Base-by-base conservation (phyloP, 2,113 vertebrate genomes). In the Galemys pyrenaicus region DNA sequence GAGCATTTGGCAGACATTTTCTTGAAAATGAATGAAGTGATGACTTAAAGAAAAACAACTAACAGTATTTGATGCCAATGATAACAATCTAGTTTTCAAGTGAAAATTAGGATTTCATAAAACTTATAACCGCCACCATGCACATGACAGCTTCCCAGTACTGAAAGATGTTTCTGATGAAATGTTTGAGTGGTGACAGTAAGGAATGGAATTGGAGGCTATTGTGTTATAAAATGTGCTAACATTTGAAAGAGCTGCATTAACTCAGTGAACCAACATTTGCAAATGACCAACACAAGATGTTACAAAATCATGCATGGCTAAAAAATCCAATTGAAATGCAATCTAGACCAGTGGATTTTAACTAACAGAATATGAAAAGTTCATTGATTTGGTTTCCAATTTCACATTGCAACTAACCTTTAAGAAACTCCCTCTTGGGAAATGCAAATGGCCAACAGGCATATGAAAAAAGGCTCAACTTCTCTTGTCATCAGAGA, bases 341-440 rank as follows among this genome's bases (percentile, higher is more conserved):
- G 13, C 39, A 79, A 77, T 24, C 10, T n/a, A 68, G 30, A 70
- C 67, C 58, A 86, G 6, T 41, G 74, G 64, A 73, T 64, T 90
- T 92, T 81, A 67, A 54, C 26, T 54, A 91, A 93, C 9, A n/a
- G 62, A 79, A 51, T 32, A 79, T 39, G 79, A 92, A 92, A 94
- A 92, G 92, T 86, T 94, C 82, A 89, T 32, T 95, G 88, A 95
- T 81, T 91, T 60, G 1, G 67, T 96, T 92, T 96, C 56, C 82
- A 73, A 82, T 74, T 85, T 80, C 77, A 96, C n/a, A 79, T 0
- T 58, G 54, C 46, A 95, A 79, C 46, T 95, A 94, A 95, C 64
- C 86, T 95, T 96, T 95, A 75, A 87, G 79, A 91, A 85, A 54
- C 62, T 64, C 54, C 22, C 91, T 78, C 12, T 26, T 92, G 35